Conservation (phyloP, 2,797 vertebrate genomes). For the Dryobates pubescens region DNA sequence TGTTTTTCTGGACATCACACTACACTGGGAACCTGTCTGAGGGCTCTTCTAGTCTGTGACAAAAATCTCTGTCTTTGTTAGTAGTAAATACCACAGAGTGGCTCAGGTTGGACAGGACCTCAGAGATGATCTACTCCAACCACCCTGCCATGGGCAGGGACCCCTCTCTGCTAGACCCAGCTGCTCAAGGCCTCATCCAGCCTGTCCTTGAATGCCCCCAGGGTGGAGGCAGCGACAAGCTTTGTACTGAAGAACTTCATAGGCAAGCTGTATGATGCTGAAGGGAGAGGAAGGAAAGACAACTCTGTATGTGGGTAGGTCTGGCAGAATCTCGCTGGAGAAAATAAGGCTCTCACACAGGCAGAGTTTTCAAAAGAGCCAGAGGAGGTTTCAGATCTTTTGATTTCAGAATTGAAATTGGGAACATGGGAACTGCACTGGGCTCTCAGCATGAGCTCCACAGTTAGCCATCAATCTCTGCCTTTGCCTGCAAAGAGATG, state of each 20-base stretch:
- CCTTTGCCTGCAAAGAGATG: constrained; percentile 20
- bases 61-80: neutral
- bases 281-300: neutral
- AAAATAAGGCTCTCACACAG: neutral
- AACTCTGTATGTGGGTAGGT: neutral
- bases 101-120: too few species aligned
- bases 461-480: neutral
- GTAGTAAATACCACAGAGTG: neutral
- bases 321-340: neutral
- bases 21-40: neutral
- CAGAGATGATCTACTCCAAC: too few species aligned
- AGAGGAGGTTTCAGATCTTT: constrained; percentile 30
- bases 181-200: too few species aligned
- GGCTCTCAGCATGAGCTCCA: neutral
- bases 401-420: constrained; percentile 25
- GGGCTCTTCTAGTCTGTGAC: neutral
- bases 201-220: too few species aligned
- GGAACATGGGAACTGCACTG: neutral
- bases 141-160: too few species aligned
- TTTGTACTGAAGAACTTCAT: neutral
- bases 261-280: neutral
- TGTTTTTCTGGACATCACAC: neutral
- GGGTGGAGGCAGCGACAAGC: too few species aligned
- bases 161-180: too few species aligned
- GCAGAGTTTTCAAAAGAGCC: neutral